phyloP scores from a whole-genome alignment of 2,113 vertebrate genomes.

The Brienomyrus brachyistius region DNA sequence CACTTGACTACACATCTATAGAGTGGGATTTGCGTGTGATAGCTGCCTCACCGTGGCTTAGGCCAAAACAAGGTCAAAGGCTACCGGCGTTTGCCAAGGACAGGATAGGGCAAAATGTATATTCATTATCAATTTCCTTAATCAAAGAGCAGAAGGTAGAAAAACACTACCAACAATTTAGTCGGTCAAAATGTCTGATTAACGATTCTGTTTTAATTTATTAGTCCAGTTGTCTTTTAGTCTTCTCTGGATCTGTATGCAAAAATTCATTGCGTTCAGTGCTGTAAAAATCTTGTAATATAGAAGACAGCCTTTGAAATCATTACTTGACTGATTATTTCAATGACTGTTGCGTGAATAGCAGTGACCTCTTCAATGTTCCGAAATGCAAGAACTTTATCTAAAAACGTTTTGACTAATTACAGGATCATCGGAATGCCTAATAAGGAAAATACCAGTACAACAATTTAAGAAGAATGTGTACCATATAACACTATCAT shows the following conservation, averaged over 20 bases:
- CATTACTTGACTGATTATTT: neutral
- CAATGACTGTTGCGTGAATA: neutral
- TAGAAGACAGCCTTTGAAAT: neutral
- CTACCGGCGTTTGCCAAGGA: conserved; percentile 54
- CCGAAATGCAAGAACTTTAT: neutral
- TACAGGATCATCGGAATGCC: neutral
- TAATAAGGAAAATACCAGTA: neutral
- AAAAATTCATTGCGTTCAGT: neutral
- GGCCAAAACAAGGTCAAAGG: conserved; percentile 65
- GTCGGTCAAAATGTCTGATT: neutral
- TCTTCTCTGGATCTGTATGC: neutral
- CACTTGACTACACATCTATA: conserved; percentile 53
- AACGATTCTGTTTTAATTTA: neutral
- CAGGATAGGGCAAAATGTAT: conserved; percentile 33
- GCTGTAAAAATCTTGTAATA: neutral
- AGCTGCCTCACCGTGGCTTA: conserved; percentile 46
- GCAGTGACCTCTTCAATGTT: neutral
- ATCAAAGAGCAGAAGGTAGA: neutral
- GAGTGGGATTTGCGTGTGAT: conserved; percentile 58
- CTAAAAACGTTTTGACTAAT: neutral
- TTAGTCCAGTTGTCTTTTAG: neutral
- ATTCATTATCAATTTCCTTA: conserved; percentile 44
- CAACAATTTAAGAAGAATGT: neutral
- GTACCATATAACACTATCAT: neutral
- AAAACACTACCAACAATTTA: neutral